Evolutionary conservation across 2,797 vertebrate species (phyloP), one percentile per base, ranked within the genome.

Genomic region (Hippoglossus hippoglossus): DNA sequence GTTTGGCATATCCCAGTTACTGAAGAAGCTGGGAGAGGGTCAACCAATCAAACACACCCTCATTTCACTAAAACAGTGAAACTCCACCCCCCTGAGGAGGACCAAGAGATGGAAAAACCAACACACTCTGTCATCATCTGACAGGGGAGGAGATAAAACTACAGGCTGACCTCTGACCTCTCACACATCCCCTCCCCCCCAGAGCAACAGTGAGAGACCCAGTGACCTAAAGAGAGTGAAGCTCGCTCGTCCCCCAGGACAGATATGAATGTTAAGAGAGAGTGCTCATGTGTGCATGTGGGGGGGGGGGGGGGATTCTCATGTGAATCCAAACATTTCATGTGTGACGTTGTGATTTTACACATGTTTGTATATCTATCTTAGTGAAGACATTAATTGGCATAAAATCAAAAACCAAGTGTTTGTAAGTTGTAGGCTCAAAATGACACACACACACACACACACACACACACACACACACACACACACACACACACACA

Each of bases 131-230:
- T 61, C 36, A 50, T 80, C 56, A 58, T 67, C 50, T 44, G 34
- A 52, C 67, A 73, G 62, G 62, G 72, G 66, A 65, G 66, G 59
- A 82, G 73, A 62, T 60, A 55, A 67, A 55, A 49, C 76, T 55
- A 74, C 59, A 79, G 57, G 26, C 21, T 64, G 80, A 87, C 85
- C 79, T 71, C 53, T 82, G 79, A 84, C 60, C 73, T 46, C 64
- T 5, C 26, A 47, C 39, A 5, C 63, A 41, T 28, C 44, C 18
- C 47, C 47, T 19, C 3, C 19, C 71, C 73, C 64, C 71, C 39
- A 1, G 12, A 63, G 56, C 51, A 54, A 67, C 75, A 77, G 65
- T 6, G 21, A 71, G 54, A 0, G 53, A 79, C 75, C 67, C 46
- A 26, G 47, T 49, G 72, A 83, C 84, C 73, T 51, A 44, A 21